Base-by-base conservation (phyloP, 2,797 vertebrate species). In the Alcedo atthis region DNA sequence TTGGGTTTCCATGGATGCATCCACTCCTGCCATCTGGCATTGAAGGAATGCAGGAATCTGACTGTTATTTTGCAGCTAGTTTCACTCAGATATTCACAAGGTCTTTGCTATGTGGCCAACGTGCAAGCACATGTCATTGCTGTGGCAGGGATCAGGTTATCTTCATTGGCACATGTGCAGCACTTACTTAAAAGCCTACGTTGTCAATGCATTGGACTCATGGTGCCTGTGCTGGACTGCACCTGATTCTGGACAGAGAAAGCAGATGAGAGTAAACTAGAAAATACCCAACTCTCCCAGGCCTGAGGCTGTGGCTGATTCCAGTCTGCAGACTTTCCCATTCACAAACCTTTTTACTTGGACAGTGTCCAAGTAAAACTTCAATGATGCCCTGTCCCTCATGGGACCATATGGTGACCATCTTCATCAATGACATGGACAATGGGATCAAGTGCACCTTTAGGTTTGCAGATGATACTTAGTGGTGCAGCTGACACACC, bases 101-200 rank as follows among this genome's bases (percentile, higher is more conserved):
- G 48, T 81, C 57, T 85, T 85, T 1, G 0, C 51, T 35, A 0
- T 0, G 0, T 57, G 67, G 45, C 58, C 18, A 7, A 61, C 1
- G 1, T 21, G 26, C 5, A 25, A 59, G 40, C 40, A 24, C 1
- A 25, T 45, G 54, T 46, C 25, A 6, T 17, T n/a, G n/a, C 32
- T 43, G 20, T 21, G 74, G 3, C 37, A 75, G 49, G 20, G 28
- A 7, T 26, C 22, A 24, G 18, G 42, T 61, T 81, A 30, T 43
- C 48, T 63, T 45, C 25, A n/a, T 20, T 0, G 1, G 3, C 6
- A 9, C 14, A 1, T 2, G 7, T 45, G 25, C 32, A 43, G 28
- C 1, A 1, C 32, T 87, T 59, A 12, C 45, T 37, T 0, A 0
- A 64, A 89, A 64, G 5, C 17, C 42, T n/a, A 0, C 0, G 0